A percentile compares a stretch with the other conserved stretches of the same genome.
Conservation (phyloP, 2,113 vertebrate species). For the Cephalophus harveyi region DNA sequence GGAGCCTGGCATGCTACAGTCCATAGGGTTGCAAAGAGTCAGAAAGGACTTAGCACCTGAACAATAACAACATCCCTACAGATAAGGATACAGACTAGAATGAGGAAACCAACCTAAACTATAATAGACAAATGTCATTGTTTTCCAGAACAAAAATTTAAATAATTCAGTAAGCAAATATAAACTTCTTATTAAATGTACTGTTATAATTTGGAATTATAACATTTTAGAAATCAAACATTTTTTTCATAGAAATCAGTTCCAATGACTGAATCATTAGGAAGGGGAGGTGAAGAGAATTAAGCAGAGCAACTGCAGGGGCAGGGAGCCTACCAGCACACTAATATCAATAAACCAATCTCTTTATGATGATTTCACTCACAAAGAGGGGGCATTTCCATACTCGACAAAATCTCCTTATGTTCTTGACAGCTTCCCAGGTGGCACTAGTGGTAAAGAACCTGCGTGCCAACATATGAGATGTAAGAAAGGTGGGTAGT, state of each 20-base stretch:
- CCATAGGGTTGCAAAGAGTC: neutral
- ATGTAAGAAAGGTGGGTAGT: neutral
- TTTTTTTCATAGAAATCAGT: neutral
- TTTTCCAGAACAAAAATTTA: neutral
- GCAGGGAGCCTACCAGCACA: neutral
- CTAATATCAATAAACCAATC: neutral
- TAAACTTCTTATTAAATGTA: neutral
- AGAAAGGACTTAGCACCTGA: neutral
- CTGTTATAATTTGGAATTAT: neutral
- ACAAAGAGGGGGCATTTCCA: neutral
- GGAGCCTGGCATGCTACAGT: neutral
- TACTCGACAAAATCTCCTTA: neutral
- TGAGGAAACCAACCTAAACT: neutral
- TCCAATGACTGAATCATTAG: neutral
- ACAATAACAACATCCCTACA: neutral
- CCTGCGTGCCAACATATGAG: neutral
- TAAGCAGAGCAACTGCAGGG: neutral
- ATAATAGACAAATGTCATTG: neutral
- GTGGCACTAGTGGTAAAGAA: neutral
- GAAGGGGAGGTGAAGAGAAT: neutral
- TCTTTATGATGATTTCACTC: neutral
- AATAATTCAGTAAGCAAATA: neutral
- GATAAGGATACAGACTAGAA: neutral
- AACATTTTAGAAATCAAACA: neutral
- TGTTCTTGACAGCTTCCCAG: neutral